Percentiles rank a stretch among this genome's conserved stretches.
These are phyloP conservation scores for Drosophila rubida DNA, from an alignment of 2,888 invertebrate genomes.

Conservation along the genomic window DNA sequence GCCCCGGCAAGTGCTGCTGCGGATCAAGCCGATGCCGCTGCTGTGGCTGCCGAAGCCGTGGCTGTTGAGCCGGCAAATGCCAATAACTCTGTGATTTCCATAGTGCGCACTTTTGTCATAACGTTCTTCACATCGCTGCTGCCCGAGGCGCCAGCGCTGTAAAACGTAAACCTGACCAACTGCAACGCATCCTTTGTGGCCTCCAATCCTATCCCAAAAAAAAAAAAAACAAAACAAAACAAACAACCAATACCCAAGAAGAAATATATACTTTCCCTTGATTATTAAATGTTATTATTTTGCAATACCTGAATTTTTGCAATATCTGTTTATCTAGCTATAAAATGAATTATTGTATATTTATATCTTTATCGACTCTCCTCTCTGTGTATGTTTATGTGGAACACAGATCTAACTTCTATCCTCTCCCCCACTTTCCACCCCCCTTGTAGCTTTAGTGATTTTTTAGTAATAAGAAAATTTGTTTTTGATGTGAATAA, in stretches of 20 bases:
- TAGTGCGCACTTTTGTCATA: slow-evolving; percentile 95
- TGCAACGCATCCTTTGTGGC: slow-evolving; percentile 28
- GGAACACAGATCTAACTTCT: slow-evolving; percentile 2
- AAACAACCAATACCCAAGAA: slow-evolving; percentile 13
- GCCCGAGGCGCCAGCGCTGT: slow-evolving; percentile 91
- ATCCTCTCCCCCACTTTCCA: background rate
- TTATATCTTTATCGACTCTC: slow-evolving; percentile 37
- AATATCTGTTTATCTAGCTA: slow-evolving; percentile 61
- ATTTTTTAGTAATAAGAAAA: slow-evolving; percentile 54
- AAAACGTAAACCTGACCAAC: slow-evolving; percentile 31
- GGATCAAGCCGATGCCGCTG: slow-evolving; percentile 47
- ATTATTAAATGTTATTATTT: slow-evolving; percentile 55
- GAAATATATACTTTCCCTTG: slow-evolving; percentile 3
- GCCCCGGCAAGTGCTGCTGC: slow-evolving; percentile 21
- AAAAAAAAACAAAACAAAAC: too few species aligned
- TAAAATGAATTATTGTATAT: slow-evolving; percentile 50
- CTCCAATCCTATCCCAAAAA: slow-evolving; percentile 23
- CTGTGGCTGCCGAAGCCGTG: slow-evolving; percentile 59
- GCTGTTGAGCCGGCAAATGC: slow-evolving; percentile 84
- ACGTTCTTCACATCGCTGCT: slow-evolving; percentile 97
- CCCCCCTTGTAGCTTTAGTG: slow-evolving; percentile 50
- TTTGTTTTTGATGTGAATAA: slow-evolving; percentile 67
- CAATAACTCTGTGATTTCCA: slow-evolving; percentile 88
- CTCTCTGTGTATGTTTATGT: slow-evolving; percentile 19
- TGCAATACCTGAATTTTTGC: slow-evolving; percentile 55